Conservation (phyloP, 2,113 vertebrate genomes). For the Bombycilla garrulus region DNA sequence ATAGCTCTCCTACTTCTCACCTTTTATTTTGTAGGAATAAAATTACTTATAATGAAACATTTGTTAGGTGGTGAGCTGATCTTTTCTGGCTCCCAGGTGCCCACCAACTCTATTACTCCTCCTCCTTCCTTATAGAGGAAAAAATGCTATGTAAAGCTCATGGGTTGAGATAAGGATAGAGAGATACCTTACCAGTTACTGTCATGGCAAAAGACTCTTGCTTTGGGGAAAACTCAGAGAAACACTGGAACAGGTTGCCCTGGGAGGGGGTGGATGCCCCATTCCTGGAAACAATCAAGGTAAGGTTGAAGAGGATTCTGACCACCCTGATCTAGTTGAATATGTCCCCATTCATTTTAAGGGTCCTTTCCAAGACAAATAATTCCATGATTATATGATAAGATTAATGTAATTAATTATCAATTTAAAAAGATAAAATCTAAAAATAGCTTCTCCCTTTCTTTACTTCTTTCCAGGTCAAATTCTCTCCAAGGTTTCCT, state of each 20-base stretch:
- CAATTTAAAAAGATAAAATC: not conserved
- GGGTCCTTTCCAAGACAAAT: not conserved
- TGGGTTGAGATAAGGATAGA: not conserved
- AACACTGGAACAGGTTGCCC: not conserved
- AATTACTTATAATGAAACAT: not conserved
- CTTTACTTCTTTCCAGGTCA: not conserved
- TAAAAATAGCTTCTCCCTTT: not conserved
- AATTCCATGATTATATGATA: not conserved
- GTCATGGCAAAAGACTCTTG: not conserved
- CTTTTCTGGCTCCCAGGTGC: not conserved
- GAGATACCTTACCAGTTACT: not conserved
- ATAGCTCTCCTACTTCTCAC: not conserved
- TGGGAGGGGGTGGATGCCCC: not conserved
- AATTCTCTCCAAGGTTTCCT: not conserved
- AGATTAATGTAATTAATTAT: not conserved
- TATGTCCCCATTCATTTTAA: not conserved
- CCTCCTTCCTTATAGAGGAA: rapidly evolving
- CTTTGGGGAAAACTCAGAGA: not conserved
- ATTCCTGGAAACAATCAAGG: not conserved
- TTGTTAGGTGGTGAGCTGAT: not conserved
- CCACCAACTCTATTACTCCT: not conserved
- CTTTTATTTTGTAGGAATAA: not conserved
- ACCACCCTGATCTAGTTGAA: not conserved
- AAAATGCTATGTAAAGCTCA: not conserved
- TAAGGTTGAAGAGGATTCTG: not conserved